Conservation (phyloP, 2,797 vertebrate species). For the Heliangelus exortis region DNA sequence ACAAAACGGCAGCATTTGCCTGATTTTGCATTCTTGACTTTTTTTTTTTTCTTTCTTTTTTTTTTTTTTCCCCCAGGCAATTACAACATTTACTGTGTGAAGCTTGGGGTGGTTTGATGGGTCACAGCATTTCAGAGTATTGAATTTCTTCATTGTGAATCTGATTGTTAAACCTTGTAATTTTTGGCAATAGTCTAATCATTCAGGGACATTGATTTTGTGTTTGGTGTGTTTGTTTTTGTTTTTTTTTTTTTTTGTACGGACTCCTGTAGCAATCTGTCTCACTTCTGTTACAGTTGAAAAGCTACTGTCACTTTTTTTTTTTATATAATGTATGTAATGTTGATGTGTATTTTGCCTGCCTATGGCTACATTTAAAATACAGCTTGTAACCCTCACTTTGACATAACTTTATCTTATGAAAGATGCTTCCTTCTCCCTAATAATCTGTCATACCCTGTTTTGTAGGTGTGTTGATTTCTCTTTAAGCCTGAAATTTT, state of each 20-base stretch:
- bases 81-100: neutral
- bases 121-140: neutral
- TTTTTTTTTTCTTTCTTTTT: too few species aligned
- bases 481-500: neutral
- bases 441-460: neutral
- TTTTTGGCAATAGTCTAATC: neutral
- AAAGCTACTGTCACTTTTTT: neutral
- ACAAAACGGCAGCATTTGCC: neutral
- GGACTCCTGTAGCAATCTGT: neutral
- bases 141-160: neutral
- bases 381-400: neutral
- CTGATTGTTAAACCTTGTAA: neutral
- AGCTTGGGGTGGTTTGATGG: neutral
- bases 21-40: neutral
- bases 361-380: neutral
- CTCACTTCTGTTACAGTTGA: neutral
- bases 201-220: neutral
- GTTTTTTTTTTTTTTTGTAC: neutral
- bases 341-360: neutral
- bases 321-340: neutral
- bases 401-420: neutral
- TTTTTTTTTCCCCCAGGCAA: neutral
- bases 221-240: neutral
- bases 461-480: neutral
- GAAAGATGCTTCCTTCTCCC: neutral